Evolutionary conservation across 37 sponge, comb jelly and placozoan species (phyloP), one percentile per base, ranked within the genome.

Genomic region (Diacarnus erythraeanus): DNA sequence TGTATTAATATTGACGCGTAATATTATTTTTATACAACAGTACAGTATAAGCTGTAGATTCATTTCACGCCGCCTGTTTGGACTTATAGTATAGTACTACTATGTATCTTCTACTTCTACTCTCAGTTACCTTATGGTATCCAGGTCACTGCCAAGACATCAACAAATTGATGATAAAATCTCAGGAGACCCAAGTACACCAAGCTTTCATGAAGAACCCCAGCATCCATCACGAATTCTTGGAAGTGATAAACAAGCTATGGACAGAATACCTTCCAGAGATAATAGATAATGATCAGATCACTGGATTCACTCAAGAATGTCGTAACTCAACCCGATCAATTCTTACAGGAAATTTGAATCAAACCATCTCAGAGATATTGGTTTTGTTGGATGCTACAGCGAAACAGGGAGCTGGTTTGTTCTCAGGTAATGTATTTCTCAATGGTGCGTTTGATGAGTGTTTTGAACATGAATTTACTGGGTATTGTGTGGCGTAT

Each of bases 371-470:
- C 12, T 15, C 6, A 47, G 51, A 47, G 12, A 65, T 65, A 65
- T 43, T 63, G 31, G 20, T 27, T n/a, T 33, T 74, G 51, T 15
- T 74, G 40, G 74, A 74, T 54, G 74, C 74, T 42, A 74, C 57
- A 20, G 74, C 57, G 29, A 74, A 54, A 27, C 35, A 41, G 1
- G 57, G 43, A 23, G 72, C 85, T 43, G 92, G 92, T 8, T 25
- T 79, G 6, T 42, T 92, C 8, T 23, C 47, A 4, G 92, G 92
- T 1, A 83, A 92, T 76, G 27, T 40, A 0, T 69, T 25, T 12
- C 35, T 68, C 44, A 25, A 60, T 23, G 92, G 92, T 20, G 58
- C 68, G 42, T 92, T 83, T 59, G 88, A 92, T 63, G 92, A 92
- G 54, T 92, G 92, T 51, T 43, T 77, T 22, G 25, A 17, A 12